Evolutionary conservation across 1,140 invertebrate genomes (phyloP).

Genomic region (Hetaerina americana): DNA sequence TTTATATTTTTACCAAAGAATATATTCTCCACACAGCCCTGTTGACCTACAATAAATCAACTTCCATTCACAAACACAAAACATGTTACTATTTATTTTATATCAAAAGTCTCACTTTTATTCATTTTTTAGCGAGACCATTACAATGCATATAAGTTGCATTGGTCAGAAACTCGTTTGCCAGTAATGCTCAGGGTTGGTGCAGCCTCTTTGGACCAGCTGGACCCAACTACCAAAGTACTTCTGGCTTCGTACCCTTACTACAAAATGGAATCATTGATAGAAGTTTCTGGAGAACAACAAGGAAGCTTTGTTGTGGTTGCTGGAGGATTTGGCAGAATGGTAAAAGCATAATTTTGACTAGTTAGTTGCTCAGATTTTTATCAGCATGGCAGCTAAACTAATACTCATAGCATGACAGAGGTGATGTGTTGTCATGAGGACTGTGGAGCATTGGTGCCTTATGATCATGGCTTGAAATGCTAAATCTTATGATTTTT

Average conservation of each 20-base stretch:
- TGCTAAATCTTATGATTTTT: too few species aligned
- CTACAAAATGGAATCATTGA: conserved; percentile 78
- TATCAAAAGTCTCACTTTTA: background rate
- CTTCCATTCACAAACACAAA: too few species aligned
- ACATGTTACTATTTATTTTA: too few species aligned
- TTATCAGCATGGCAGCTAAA: conserved; percentile 3
- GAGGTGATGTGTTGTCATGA: too few species aligned
- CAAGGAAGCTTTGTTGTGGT: conserved; percentile 71
- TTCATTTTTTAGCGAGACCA: background rate
- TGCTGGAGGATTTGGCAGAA: conserved; percentile 69
- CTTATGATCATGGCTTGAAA: too few species aligned
- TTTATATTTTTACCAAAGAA: too few species aligned
- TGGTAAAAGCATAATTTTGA: too few species aligned
- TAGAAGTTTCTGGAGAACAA: conserved; percentile 39
- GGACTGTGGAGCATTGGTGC: too few species aligned
- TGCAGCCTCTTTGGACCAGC: conserved; percentile 76
- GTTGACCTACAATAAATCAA: too few species aligned
- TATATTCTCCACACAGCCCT: too few species aligned
- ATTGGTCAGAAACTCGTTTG: conserved; percentile 84
- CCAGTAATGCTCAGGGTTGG: conserved; percentile 82
- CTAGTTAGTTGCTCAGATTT: too few species aligned
- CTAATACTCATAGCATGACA: too few species aligned
- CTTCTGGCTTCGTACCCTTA: conserved; percentile 79
- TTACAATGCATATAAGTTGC: conserved; percentile 85
- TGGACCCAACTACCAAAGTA: conserved; percentile 69